Base-by-base conservation (phyloP, 1,140 invertebrate species). In the Gonatopus flavifemur region DNA sequence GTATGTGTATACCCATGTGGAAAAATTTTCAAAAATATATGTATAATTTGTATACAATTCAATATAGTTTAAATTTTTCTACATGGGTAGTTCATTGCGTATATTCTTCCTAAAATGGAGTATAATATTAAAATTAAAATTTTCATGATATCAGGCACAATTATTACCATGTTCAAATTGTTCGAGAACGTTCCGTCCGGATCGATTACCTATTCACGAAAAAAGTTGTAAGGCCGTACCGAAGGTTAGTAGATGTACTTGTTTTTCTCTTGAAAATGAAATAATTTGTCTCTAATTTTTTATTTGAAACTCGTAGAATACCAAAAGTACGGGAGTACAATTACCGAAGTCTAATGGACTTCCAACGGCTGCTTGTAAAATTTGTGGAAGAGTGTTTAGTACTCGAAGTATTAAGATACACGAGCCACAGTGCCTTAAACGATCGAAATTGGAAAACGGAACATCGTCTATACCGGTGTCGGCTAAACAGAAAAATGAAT, bases 391-490 rank as follows among this genome's bases (percentile, higher is more conserved):
- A 22, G 81, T 86, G 53, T 92, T 89, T 67, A 88, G 87, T 8
- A 82, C 83, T 0, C 83, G 82, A 58, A 88, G 86, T 28, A 84
- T 91, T 37, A 74, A 77, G 31, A 89, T 90, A 41, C 89, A 91
- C 72, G 86, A 90, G 60, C 86, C 87, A 1, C 86, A 90, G 58
- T 91, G 89, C 64, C 66, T 90, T n/a, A 83, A 87, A 53, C 88
- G 88, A 65, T 88, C 86, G 84, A 76, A 84, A 38, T 58, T 73
- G 22, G 85, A 88, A 60, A 88, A 88, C 55, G 74, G 82, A 12
- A 81, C 81, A 55, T 66, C n/a, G n/a, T n/a, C n/a, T n/a, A n/a
- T n/a, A n/a, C n/a, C n/a, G n/a, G n/a, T n/a, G n/a, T n/a, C n/a
- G n/a, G n/a, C n/a, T n/a, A n/a, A n/a, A n/a, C n/a, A n/a, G n/a